A percentile compares a stretch with the other conserved stretches of the same genome.
Conservation (phyloP, 2,888 invertebrate species). For the Ephialtes manifestator region DNA sequence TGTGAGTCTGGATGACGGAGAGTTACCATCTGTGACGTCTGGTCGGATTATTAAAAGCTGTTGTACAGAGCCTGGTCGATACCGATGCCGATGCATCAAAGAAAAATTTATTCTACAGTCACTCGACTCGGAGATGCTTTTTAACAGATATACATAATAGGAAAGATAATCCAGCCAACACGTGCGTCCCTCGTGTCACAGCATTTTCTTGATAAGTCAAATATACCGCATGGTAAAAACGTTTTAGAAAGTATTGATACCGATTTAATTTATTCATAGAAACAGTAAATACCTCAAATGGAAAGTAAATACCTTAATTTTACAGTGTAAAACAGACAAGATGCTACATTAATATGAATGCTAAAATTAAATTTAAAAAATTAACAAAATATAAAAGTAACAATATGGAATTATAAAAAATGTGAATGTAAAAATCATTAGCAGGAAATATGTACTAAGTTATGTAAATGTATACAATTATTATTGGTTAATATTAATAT, state of each 20-base stretch:
- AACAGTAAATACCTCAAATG: not conserved
- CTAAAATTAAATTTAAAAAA: too few species aligned
- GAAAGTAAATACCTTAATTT: too few species aligned
- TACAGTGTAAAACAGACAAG: too few species aligned
- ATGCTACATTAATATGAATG: too few species aligned
- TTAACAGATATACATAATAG: slow-evolving; percentile 33
- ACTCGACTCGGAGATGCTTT: slow-evolving; percentile 21
- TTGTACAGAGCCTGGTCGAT: slow-evolving; percentile 26
- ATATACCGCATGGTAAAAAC: not conserved
- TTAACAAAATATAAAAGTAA: too few species aligned
- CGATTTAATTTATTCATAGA: not conserved
- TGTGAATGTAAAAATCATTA: too few species aligned
- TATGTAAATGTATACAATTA: not conserved
- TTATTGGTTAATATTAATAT: not conserved
- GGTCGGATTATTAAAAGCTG: slow-evolving; percentile 64
- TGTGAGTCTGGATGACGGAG: slow-evolving; percentile 55
- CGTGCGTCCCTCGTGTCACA: not conserved
- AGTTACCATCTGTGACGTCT: slow-evolving; percentile 69
- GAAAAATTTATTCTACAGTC: slow-evolving; percentile 19
- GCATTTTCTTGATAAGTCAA: not conserved
- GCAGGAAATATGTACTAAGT: too few species aligned
- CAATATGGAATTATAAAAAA: too few species aligned
- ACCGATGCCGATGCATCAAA: slow-evolving; percentile 62
- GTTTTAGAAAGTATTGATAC: slow-evolving; percentile 12
- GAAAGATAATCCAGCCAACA: slow-evolving; percentile 42